phyloP scores from a whole-genome alignment of 2,888 invertebrate species.

The Tinea semifulvella region DNA sequence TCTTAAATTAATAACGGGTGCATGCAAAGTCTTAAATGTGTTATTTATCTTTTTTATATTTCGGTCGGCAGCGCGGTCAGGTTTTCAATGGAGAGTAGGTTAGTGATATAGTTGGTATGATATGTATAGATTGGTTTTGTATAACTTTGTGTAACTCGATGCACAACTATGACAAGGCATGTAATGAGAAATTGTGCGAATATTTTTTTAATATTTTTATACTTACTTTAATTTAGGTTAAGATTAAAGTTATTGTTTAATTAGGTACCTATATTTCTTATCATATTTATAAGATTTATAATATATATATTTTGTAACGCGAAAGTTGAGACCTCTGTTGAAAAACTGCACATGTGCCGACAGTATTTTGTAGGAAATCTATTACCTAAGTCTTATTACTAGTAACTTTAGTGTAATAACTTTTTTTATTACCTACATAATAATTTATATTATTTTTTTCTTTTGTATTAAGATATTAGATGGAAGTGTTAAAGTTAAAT shows the following conservation, averaged over 20 bases:
- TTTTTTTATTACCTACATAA: slow-evolving; percentile 65
- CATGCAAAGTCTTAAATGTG: slow-evolving; percentile 61
- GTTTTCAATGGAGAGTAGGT: slow-evolving; percentile 50
- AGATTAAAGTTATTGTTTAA: slow-evolving; percentile 40
- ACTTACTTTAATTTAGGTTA: slow-evolving; percentile 61
- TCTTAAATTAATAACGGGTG: slow-evolving; percentile 65
- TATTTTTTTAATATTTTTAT: slow-evolving; percentile 67
- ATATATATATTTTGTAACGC: slow-evolving; percentile 40
- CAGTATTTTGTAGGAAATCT: slow-evolving; percentile 68
- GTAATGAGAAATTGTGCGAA: slow-evolving; percentile 55
- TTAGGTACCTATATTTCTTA: slow-evolving; percentile 44
- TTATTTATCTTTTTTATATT: slow-evolving; percentile 67
- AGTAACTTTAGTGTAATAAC: slow-evolving; percentile 62
- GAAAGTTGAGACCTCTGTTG: slow-evolving; percentile 49
- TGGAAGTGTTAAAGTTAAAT: slow-evolving; percentile 69
- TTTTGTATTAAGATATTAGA: slow-evolving; percentile 68
- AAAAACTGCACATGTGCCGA: slow-evolving; percentile 57
- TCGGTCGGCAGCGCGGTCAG: slow-evolving; percentile 54
- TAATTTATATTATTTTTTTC: slow-evolving; percentile 62
- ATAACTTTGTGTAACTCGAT: slow-evolving; percentile 22
- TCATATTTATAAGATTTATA: slow-evolving; percentile 52
- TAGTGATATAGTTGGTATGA: neutral
- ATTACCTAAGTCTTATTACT: slow-evolving; percentile 52
- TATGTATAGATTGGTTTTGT: slow-evolving; percentile 1
- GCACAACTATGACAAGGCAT: slow-evolving; percentile 53